Conservation (phyloP, 2,888 invertebrate species). For the Eilema sororculum region DNA sequence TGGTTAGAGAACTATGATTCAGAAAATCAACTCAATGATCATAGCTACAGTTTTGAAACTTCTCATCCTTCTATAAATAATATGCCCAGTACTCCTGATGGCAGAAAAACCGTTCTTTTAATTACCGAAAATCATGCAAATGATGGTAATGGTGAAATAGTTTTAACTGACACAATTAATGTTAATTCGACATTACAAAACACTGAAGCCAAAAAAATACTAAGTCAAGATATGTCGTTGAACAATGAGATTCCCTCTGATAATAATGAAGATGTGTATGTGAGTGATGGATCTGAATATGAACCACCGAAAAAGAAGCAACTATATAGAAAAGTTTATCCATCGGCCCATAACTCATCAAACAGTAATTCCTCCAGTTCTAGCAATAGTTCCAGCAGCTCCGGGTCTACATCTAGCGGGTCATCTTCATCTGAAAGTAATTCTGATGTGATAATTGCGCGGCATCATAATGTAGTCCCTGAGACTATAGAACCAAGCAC, state of each 20-base stretch:
- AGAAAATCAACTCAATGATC: conserved; percentile 11
- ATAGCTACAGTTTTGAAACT: conserved; percentile 6
- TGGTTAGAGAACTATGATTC: conserved; percentile 7
- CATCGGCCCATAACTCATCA: too few species aligned
- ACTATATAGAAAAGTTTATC: too few species aligned
- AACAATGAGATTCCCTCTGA: conserved; percentile 5
- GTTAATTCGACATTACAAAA: background rate
- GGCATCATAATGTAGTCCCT: too few species aligned
- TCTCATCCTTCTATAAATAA: conserved; percentile 11
- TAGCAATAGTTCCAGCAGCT: too few species aligned
- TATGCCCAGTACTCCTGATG: conserved; percentile 8
- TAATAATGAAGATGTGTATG: conserved; percentile 12
- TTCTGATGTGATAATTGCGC: too few species aligned
- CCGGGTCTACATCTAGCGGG: too few species aligned
- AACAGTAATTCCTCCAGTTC: too few species aligned
- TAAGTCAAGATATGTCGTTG: background rate
- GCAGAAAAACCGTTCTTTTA: background rate
- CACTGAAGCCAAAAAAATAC: conserved; percentile 9
- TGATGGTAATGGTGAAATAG: background rate
- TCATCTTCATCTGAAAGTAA: too few species aligned
- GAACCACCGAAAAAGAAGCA: too few species aligned
- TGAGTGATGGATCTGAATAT: conserved; percentile 13
- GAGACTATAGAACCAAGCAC: too few species aligned
- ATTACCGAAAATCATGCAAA: conserved; percentile 5
- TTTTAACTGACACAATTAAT: conserved; percentile 10